phyloP scores from a whole-genome alignment of 2,113 vertebrate species.

The Amblyornis subalaris region DNA sequence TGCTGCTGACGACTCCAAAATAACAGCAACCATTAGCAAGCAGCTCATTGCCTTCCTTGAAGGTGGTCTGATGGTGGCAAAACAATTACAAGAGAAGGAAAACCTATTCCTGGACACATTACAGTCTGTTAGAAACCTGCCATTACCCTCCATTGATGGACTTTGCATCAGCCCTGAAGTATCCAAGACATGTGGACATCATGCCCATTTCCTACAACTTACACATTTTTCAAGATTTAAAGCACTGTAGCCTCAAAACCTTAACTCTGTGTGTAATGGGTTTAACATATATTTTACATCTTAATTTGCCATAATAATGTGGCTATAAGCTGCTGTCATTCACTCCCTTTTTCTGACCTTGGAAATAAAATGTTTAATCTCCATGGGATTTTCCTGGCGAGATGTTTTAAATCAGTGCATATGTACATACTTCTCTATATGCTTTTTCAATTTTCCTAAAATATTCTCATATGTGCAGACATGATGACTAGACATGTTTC shows the following conservation, averaged over 20 bases:
- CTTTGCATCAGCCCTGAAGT: slow-evolving; percentile 25
- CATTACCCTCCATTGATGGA: not conserved
- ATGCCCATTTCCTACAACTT: slow-evolving; percentile 47
- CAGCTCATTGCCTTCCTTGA: not conserved
- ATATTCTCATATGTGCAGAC: slow-evolving; percentile 67
- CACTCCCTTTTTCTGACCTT: slow-evolving; percentile 57
- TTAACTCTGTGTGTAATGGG: slow-evolving; percentile 16
- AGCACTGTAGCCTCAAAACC: not conserved
- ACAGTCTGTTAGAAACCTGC: not conserved
- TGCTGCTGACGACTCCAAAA: not conserved
- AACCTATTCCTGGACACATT: not conserved
- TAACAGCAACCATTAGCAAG: not conserved
- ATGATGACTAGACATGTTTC: slow-evolving; percentile 64
- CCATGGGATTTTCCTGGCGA: slow-evolving; percentile 55
- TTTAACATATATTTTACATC: slow-evolving; percentile 58
- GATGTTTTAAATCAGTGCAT: slow-evolving; percentile 34
- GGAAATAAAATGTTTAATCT: slow-evolving; percentile 52
- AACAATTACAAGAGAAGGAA: not conserved
- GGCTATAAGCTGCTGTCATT: slow-evolving; percentile 45
- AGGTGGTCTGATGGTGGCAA: not conserved
- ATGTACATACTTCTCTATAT: slow-evolving; percentile 26
- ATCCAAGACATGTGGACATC: slow-evolving; percentile 32
- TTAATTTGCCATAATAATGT: slow-evolving; percentile 48
- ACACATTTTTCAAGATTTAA: slow-evolving; percentile 11
- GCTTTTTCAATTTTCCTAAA: slow-evolving; percentile 62